Base-by-base conservation (phyloP, 1,140 invertebrate genomes). In the Drosophila nannoptera region DNA sequence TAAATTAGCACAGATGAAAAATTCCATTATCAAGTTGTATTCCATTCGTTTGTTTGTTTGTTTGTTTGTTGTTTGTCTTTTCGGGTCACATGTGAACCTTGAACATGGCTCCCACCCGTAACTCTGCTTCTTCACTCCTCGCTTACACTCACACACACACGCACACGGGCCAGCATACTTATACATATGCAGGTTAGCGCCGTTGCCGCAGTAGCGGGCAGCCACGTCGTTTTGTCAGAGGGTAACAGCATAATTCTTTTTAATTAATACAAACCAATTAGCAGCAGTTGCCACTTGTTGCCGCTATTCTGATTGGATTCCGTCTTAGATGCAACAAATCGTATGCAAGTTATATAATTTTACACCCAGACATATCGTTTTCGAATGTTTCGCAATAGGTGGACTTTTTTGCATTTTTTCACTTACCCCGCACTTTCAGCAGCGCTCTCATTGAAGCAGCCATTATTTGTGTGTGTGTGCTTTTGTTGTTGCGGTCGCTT, bases 351-450 rank as follows among this genome's bases (percentile, higher is more conserved):
- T 87, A 87, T 87, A 82, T 87, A 87, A 87, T 78, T 87, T 69
- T 76, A 59, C 62, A 61, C 61, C 40, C 52, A 61, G 33, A 35
- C 52, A 56, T 36, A 35, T 53, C 43, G 53, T 32, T 68, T 5
- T 22, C n/a, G 40, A 43, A 62, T 68, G 81, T 82, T 82, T 84
- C 68, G 68, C 75, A 84, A 82, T 72, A 66, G 68, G 35, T 67
- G 62, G 22, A 22, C 22, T 22, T 62, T 67, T 22, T 31, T 36
- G 35, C 32, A 14, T 36, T 7, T 32, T 36, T 48, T 55, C 56
- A 74, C 87, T 75, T 66, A 87, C 87, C 87, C 69, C 83, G 78
- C 65, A 88, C 77, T 83, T 88, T 88, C 16, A 88, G 76, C 65
- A 88, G 69, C 65, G 76, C 80, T 64, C 87, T 88, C 72, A 87